Percentiles rank a stretch among this genome's conserved stretches.
These are phyloP conservation scores for Orthosia gracilis DNA, from an alignment of 2,888 invertebrate genomes.

Conservation along the genomic window DNA sequence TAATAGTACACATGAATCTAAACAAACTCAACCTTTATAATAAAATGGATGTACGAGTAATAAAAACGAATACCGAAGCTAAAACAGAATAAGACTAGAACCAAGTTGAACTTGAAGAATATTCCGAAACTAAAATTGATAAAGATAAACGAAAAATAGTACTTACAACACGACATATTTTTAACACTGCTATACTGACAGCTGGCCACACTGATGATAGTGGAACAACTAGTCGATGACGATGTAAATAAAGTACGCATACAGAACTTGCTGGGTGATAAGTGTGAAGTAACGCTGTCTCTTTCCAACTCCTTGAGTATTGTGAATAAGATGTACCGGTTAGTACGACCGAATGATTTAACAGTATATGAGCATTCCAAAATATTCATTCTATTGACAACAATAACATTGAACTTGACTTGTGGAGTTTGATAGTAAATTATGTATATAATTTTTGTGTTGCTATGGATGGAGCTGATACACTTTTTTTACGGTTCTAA, in stretches of 20 bases:
- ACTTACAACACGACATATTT: constrained; percentile 83
- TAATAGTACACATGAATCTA: constrained; percentile 11
- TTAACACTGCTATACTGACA: constrained; percentile 47
- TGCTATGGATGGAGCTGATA: constrained; percentile 7
- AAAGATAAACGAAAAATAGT: constrained; percentile 20
- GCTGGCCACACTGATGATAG: constrained; percentile 43
- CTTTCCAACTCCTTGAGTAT: constrained; percentile 37
- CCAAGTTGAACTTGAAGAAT: neutral
- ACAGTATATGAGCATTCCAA: neutral
- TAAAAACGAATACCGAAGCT: neutral
- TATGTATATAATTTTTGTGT: neutral
- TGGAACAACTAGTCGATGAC: constrained; percentile 39
- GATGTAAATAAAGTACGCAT: constrained; percentile 40
- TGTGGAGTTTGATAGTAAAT: constrained; percentile 23
- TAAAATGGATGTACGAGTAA: neutral
- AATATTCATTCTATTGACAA: constrained; percentile 10
- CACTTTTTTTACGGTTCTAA: constrained; percentile 15
- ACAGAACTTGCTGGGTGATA: constrained; percentile 49
- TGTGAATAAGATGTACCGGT: constrained; percentile 53
- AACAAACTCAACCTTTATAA: constrained; percentile 25
- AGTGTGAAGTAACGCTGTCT: constrained; percentile 53
- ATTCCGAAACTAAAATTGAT: neutral
- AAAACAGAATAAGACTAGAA: neutral
- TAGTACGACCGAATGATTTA: constrained; percentile 4
- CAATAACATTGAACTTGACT: constrained; percentile 30